Evolutionary conservation across 2,797 vertebrate species (phyloP).

Genomic region (Chaetophractus vellerosus): DNA sequence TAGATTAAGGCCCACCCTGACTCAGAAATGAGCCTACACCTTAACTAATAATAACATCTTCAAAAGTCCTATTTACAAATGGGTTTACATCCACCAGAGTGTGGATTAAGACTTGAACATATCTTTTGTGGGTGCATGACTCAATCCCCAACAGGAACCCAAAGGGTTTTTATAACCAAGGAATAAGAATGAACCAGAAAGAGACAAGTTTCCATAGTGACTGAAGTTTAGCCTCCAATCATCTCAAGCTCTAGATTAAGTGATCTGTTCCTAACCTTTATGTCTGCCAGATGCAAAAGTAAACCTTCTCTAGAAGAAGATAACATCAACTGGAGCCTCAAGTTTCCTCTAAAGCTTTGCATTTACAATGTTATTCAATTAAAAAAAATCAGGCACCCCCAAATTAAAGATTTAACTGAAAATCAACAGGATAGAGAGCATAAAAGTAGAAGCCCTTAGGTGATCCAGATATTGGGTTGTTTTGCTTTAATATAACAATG

Average conservation of each 20-base stretch:
- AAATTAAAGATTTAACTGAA: conserved; percentile 40
- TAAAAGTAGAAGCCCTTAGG: neutral
- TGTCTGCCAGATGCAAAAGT: neutral
- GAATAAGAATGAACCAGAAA: neutral
- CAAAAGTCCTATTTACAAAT: too few relatives aligned
- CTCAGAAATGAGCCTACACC: too few relatives aligned
- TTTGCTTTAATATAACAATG: conserved; percentile 19
- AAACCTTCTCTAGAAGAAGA: neutral
- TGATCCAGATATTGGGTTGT: neutral
- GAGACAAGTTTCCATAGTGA: neutral
- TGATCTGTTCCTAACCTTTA: neutral
- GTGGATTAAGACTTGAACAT: too few relatives aligned
- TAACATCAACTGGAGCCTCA: neutral
- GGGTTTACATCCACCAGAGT: too few relatives aligned
- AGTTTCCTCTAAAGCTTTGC: neutral
- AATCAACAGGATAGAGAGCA: neutral
- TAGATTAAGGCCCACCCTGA: too few relatives aligned
- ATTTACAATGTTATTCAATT: neutral
- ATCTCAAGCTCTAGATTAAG: neutral
- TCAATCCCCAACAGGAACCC: neutral
- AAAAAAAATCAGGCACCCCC: neutral
- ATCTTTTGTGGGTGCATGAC: too few relatives aligned
- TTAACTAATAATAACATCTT: too few relatives aligned
- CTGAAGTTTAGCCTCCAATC: neutral
- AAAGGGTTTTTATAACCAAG: neutral